Base-by-base conservation (phyloP, 2,888 invertebrate genomes). In the Drosophila infuscata region DNA sequence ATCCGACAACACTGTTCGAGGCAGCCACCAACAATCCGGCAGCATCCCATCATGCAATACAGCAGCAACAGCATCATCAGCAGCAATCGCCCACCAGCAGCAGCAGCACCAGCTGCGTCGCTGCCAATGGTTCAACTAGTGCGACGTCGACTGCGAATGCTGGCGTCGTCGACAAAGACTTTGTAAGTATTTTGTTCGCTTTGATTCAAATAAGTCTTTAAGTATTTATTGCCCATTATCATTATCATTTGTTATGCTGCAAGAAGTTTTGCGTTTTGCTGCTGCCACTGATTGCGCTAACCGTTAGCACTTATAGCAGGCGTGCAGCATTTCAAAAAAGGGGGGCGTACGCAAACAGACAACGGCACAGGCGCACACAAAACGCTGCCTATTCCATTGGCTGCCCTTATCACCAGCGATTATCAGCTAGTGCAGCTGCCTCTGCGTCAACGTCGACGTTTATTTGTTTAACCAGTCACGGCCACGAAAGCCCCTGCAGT, bases 1-100 rank as follows among this genome's bases (percentile, higher is more conserved):
- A 92, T 91, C 92, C 93, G 90, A 92, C 94, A 93, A 92, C 94
- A 8, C 76, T 93, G 3, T 93, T 93, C 63, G 93, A 93, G 76
- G 91, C 93, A 41, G 94, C 94, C 29, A 89, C 91, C 68, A 73
- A 54, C n/a, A 83, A 70, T 59, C 61, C 64, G 60, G 52, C 61
- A 65, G 62, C 52, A 64, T 32, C 71, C 5, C 70, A 57, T 29
- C 70, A 57, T 25, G n/a, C 38, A 52, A n/a, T 30, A 7, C 51
- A 29, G 17, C 36, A 35, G 15, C 12, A 61, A 11, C 65, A 75
- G 20, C 12, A 61, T 8, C 30, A 29, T 7, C 30, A 36, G 8
- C 15, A 65, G 17, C 66, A 76, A 68, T 51, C 74, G 43, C 71
- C 68, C 30, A 46, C 46, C 20, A 25, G 53, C 63, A 81, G 64